A percentile compares a stretch with the other conserved stretches of the same genome.
Evolutionary conservation across 2,113 vertebrate species (phyloP).

Genomic region (Pedionomus torquatus): DNA sequence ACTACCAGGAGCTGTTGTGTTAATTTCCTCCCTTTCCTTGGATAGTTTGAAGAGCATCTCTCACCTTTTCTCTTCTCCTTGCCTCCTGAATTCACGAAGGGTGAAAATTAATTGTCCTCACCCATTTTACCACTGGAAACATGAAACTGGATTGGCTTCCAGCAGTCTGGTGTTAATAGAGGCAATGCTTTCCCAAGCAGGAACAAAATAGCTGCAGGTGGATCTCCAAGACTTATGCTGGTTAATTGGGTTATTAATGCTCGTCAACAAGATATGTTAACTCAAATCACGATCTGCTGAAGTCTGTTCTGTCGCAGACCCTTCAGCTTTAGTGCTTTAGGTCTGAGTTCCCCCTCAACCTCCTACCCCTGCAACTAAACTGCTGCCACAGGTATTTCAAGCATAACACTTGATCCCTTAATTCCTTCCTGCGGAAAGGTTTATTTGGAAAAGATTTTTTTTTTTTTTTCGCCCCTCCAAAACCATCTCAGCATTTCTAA

Average conservation of each 20-base stretch:
- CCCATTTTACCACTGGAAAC: neutral
- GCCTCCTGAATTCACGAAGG: neutral
- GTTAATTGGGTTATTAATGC: neutral
- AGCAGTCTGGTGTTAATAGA: neutral
- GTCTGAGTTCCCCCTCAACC: neutral
- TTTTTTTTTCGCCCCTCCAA: neutral
- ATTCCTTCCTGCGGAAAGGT: neutral
- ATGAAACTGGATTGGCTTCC: neutral
- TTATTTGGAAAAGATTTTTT: neutral
- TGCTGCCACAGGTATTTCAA: neutral
- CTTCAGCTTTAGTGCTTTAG: neutral
- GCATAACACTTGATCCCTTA: neutral
- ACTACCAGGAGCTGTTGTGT: neutral
- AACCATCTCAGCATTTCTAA: constrained; percentile 30
- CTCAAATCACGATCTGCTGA: neutral
- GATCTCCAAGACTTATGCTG: neutral
- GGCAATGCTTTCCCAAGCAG: neutral
- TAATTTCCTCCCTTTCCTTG: neutral
- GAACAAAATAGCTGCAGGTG: neutral
- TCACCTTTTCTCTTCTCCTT: neutral
- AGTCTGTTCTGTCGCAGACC: neutral
- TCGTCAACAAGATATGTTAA: neutral
- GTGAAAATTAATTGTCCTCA: neutral
- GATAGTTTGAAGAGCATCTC: neutral
- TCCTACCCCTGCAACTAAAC: neutral